Conservation (phyloP, 2,113 vertebrate genomes). For the Columba livia region DNA sequence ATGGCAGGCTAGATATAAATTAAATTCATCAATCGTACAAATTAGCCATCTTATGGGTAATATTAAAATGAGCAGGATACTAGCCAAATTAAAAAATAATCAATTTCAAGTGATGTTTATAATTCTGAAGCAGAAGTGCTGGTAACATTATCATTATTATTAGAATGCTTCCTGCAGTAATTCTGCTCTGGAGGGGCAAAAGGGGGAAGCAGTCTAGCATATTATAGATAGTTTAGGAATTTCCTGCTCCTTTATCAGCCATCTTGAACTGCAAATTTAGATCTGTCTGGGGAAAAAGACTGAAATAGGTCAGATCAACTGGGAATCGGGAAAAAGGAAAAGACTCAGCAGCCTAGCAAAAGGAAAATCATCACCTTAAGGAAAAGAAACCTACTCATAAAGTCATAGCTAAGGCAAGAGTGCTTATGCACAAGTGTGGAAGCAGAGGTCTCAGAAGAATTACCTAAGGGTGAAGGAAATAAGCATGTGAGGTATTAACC, state of each 20-base stretch:
- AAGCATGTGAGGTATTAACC: neutral
- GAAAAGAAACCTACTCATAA: neutral
- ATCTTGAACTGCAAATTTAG: conserved; percentile 23
- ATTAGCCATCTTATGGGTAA: neutral
- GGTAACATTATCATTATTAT: neutral
- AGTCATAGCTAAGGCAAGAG: neutral
- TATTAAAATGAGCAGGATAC: neutral
- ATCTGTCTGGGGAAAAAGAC: neutral
- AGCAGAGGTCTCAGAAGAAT: neutral
- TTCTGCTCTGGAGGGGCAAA: conserved; percentile 12
- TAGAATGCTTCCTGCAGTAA: neutral
- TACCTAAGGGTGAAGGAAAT: neutral
- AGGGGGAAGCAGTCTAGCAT: neutral
- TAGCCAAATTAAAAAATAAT: neutral
- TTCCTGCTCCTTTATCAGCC: conserved; percentile 1
- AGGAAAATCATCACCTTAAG: neutral
- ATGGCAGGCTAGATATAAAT: neutral
- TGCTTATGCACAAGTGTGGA: neutral
- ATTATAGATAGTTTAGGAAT: neutral
- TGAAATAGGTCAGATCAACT: neutral
- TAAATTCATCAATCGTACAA: neutral
- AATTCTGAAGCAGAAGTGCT: conserved; percentile 17
- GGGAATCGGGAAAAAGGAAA: neutral
- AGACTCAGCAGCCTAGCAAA: neutral
- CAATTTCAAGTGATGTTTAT: conserved; percentile 3